These are phyloP conservation scores for Thysanoteuthis rhombus DNA, from an alignment of 2,888 invertebrate genomes.

Conservation along the genomic window DNA sequence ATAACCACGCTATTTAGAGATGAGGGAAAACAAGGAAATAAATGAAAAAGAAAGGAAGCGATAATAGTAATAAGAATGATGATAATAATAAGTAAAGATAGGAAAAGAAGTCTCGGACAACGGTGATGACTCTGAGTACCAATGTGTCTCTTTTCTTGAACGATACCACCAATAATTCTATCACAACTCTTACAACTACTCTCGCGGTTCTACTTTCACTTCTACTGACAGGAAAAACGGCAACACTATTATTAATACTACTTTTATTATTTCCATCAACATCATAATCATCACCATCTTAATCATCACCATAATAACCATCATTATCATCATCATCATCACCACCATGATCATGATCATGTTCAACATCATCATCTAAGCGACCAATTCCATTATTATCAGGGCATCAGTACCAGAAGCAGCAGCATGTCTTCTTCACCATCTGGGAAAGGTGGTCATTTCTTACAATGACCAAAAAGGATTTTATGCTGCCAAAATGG, in stretches of 20 bases:
- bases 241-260: neutral
- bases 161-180: neutral
- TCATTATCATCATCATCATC: constrained; percentile 26
- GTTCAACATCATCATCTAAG: constrained; percentile 35
- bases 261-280: neutral
- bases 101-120: too few relatives aligned
- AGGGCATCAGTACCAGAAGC: constrained; percentile 15
- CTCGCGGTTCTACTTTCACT: constrained; percentile 36
- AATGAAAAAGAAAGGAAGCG: too few relatives aligned
- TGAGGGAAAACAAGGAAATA: too few relatives aligned
- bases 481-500: neutral
- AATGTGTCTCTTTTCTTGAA: neutral
- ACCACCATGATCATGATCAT: neutral
- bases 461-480: neutral
- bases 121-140: too few relatives aligned
- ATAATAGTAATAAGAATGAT: too few relatives aligned
- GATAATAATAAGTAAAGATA: too few relatives aligned
- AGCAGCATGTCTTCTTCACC: neutral
- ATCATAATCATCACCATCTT: constrained; percentile 13
- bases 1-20: too few relatives aligned
- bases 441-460: neutral
- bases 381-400: constrained; percentile 28
- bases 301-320: constrained; percentile 35
- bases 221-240: constrained; percentile 28
- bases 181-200: constrained; percentile 33